These are phyloP conservation scores for Stichodactyla helianthus DNA, from an alignment of 64 coral and sea anemone genomes.

Conservation along the genomic window DNA sequence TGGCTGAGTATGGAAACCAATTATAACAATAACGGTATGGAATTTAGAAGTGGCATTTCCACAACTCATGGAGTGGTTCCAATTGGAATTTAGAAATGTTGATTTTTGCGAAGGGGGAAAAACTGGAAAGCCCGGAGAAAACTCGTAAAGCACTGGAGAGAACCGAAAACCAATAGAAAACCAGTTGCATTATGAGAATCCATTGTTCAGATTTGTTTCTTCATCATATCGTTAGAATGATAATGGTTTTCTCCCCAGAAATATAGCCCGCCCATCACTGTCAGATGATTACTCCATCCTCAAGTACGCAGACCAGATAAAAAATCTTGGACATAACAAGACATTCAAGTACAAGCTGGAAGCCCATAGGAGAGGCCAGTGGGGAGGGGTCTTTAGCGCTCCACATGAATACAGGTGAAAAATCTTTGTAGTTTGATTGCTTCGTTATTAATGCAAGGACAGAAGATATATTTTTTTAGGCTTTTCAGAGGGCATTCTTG, in stretches of 20 bases:
- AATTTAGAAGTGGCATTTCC: too few relatives aligned
- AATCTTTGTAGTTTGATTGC: not conserved
- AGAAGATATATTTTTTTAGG: too few relatives aligned
- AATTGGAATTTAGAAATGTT: too few relatives aligned
- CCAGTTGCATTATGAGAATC: not conserved
- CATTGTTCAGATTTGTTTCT: not conserved
- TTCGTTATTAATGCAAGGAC: not conserved
- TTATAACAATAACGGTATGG: too few relatives aligned
- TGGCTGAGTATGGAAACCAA: too few relatives aligned
- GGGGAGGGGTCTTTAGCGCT: conserved; percentile 74
- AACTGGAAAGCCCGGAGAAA: too few relatives aligned
- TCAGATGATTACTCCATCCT: conserved; percentile 71
- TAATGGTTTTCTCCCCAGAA: conserved; percentile 29
- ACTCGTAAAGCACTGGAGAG: too few relatives aligned
- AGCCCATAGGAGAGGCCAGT: conserved; percentile 51
- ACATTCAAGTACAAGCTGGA: conserved; percentile 84
- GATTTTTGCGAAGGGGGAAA: too few relatives aligned
- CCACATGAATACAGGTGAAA: conserved; percentile 60
- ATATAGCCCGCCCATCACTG: conserved; percentile 30
- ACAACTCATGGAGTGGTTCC: too few relatives aligned
- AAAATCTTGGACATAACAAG: conserved; percentile 44
- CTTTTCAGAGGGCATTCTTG: too few relatives aligned
- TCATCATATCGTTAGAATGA: not conserved
- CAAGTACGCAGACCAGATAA: conserved; percentile 59
- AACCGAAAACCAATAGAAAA: too few relatives aligned